phyloP scores from a whole-genome alignment of 2,797 vertebrate species.

The Botia almorhae region DNA sequence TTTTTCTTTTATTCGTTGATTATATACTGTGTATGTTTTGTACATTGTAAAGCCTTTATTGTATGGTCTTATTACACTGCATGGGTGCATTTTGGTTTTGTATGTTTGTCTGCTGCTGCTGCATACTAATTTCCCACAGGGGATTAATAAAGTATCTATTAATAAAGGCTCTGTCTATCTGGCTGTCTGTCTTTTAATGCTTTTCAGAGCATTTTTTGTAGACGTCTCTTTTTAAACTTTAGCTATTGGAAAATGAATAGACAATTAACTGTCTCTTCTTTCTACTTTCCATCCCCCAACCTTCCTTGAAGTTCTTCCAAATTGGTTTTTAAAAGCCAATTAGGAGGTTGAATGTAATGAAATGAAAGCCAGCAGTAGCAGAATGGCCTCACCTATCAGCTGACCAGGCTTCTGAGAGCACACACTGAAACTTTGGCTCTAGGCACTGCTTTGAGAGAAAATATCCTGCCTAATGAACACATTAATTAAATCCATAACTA shows the following conservation, averaged over 20 bases:
- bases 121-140: conserved; percentile 11
- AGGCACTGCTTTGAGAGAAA: conserved; percentile 97
- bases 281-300: conserved; percentile 72
- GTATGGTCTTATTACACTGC: no score
- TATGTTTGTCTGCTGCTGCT: not conserved
- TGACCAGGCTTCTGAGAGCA: conserved; percentile 97
- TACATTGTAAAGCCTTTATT: no score
- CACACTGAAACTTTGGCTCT: conserved; percentile 95
- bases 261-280: conserved; percentile 75
- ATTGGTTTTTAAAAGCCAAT: conserved; percentile 99
- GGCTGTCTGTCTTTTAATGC: conserved; percentile 58
- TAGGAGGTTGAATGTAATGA: conserved; percentile 99
- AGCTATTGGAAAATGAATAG: conserved; percentile 75
- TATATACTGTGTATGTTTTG: no score
- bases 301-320: conserved; percentile 98
- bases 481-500: conserved; percentile 99
- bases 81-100: not conserved
- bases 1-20: no score
- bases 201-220: conserved; percentile 74
- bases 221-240: conserved; percentile 63
- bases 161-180: not conserved
- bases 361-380: conserved; percentile 99
- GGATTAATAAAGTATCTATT: not conserved
- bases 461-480: conserved; percentile 99
- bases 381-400: conserved; percentile 99